A percentile compares a stretch with the other conserved stretches of the same genome.
phyloP scores from a whole-genome alignment of 2,888 invertebrate genomes.

The Heterodera filipjevi region DNA sequence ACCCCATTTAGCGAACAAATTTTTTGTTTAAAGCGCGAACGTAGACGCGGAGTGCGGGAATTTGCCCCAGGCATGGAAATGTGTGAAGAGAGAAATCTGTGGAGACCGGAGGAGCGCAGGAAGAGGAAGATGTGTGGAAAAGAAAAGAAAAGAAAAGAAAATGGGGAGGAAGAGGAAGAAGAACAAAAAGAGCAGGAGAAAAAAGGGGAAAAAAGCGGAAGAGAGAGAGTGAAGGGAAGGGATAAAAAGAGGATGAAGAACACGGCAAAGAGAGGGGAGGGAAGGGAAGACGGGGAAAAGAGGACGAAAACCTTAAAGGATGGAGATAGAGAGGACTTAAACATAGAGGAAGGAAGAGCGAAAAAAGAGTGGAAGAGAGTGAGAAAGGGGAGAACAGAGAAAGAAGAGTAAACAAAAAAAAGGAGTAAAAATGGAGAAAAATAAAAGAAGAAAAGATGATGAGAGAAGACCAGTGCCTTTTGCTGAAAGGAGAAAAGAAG shows the following conservation, averaged over 20 bases:
- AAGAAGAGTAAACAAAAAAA: background rate
- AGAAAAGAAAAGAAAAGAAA: too few relatives aligned
- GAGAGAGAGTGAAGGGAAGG: background rate
- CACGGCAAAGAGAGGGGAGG: background rate
- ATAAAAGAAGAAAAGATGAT: background rate
- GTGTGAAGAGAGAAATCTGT: background rate
- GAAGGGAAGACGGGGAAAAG: background rate
- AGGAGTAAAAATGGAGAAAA: background rate
- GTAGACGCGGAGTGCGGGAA: background rate
- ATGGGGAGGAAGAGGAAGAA: background rate
- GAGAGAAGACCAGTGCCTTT: too few relatives aligned
- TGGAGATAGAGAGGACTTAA: background rate
- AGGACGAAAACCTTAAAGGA: background rate
- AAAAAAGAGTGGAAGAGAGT: background rate
- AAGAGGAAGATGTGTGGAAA: background rate
- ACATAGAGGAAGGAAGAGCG: background rate
- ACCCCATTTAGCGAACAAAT: background rate
- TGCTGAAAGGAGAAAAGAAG: background rate
- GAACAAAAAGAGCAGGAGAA: too few relatives aligned
- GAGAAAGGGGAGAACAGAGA: too few relatives aligned
- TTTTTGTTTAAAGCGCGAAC: constrained; percentile 1
- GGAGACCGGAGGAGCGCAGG: background rate
- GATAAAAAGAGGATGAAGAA: background rate
- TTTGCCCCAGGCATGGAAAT: constrained; percentile 1
- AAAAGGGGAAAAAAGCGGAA: background rate